Conservation (phyloP, 1,140 invertebrate species). For the Sinonovacula constricta region DNA sequence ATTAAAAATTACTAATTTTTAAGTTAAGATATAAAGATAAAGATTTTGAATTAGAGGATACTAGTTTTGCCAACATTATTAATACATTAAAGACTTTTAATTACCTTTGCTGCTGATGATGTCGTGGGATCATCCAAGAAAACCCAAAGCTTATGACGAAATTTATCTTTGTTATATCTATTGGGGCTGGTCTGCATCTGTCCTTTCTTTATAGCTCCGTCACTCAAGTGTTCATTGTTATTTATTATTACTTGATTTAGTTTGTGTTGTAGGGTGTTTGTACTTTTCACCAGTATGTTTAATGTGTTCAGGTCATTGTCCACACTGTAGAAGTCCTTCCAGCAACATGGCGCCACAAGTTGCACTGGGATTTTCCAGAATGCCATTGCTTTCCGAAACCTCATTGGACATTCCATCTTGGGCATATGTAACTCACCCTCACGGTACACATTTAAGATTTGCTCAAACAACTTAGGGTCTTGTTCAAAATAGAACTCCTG, state of each 20-base stretch:
- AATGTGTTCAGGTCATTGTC: not conserved
- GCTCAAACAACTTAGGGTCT: conserved; percentile 96
- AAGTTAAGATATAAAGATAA: too few species aligned
- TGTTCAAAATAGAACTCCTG: conserved; percentile 99
- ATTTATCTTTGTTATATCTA: not conserved
- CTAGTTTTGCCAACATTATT: too few species aligned
- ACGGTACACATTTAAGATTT: conserved; percentile 96
- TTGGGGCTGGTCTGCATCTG: too few species aligned
- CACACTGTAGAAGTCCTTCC: conserved; percentile 17
- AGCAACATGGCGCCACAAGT: conserved; percentile 19
- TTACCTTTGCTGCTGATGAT: conserved; percentile 16
- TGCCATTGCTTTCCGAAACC: conserved; percentile 56
- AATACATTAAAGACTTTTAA: too few species aligned
- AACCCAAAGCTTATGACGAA: not conserved
- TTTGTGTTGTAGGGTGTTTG: too few species aligned
- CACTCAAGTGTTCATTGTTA: not conserved
- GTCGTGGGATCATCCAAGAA: conserved; percentile 22
- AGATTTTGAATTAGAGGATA: too few species aligned
- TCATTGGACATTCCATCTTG: conserved; percentile 92
- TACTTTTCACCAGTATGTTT: too few species aligned
- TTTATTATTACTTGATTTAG: too few species aligned
- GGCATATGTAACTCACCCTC: conserved; percentile 97
- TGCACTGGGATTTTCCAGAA: conserved; percentile 52
- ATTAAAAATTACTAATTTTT: too few species aligned
- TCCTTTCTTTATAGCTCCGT: not conserved